Evolutionary conservation across 2,797 vertebrate species (phyloP).

Genomic region (Muraenolepis orangiensis): DNA sequence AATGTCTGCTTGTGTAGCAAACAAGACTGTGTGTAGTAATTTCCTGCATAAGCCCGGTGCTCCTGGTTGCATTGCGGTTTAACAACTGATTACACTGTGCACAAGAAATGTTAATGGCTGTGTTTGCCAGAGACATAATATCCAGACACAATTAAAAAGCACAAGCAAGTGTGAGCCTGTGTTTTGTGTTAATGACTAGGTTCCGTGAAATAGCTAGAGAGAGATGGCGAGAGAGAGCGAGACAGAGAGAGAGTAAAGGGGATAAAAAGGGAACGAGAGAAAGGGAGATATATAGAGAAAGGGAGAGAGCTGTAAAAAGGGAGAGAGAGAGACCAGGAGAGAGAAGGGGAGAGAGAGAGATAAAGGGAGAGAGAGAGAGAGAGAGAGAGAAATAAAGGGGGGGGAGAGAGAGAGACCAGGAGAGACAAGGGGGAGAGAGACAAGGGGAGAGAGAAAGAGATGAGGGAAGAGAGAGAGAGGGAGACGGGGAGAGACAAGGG

Average conservation of each 20-base stretch:
- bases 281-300: no score
- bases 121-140: constrained; percentile 72
- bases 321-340: constrained; percentile 22
- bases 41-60: constrained; percentile 57
- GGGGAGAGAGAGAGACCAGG: constrained; percentile 9
- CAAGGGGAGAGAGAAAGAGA: constrained; percentile 26
- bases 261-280: constrained; percentile 14
- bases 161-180: constrained; percentile 74
- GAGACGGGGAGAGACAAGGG: constrained; percentile 32
- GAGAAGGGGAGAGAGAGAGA: constrained; percentile 34
- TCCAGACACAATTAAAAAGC: constrained; percentile 75
- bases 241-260: neutral
- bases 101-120: constrained; percentile 72
- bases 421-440: neutral
- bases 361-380: constrained; percentile 41
- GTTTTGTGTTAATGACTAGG: constrained; percentile 73
- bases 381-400: neutral
- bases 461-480: constrained; percentile 19
- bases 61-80: constrained; percentile 66
- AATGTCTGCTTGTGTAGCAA: constrained; percentile 65
- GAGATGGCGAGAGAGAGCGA: constrained; percentile 42
- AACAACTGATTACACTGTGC: constrained; percentile 70
- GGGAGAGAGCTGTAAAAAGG: constrained; percentile 6
- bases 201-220: constrained; percentile 33
- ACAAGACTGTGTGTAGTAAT: constrained; percentile 68